phyloP scores from a whole-genome alignment of 2,797 vertebrate species.

The Limosa lapponica region DNA sequence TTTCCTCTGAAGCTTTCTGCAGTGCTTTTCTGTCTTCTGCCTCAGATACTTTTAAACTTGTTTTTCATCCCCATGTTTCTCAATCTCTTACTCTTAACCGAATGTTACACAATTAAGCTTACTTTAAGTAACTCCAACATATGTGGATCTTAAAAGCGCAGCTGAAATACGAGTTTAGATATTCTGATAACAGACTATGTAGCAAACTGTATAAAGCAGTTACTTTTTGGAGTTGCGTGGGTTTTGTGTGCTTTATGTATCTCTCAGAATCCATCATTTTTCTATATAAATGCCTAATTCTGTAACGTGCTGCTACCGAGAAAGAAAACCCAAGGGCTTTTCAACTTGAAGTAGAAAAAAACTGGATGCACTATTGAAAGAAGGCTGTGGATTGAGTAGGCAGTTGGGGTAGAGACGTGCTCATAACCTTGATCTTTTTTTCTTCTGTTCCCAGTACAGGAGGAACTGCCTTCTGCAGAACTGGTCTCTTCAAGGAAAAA shows the following conservation, averaged over 20 bases:
- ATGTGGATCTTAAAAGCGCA: neutral
- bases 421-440: constrained; percentile 13
- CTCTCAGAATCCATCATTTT: neutral
- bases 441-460: constrained; percentile 13
- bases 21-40: constrained; percentile 18
- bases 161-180: neutral
- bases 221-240: neutral
- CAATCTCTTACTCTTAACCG: neutral
- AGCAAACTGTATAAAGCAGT: neutral
- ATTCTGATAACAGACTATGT: neutral
- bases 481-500: neutral
- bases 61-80: neutral
- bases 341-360: neutral
- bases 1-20: constrained; percentile 31
- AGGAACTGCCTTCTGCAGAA: constrained; percentile 6
- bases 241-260: neutral
- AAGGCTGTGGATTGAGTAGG: neutral
- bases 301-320: fast-evolving
- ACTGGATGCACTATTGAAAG: neutral
- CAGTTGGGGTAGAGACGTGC: neutral
- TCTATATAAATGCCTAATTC: neutral
- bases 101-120: neutral
- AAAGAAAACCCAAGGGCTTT: neutral
- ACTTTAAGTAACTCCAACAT: fast-evolving
- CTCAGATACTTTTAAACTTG: neutral